These are phyloP conservation scores for Hyles euphorbiae DNA, from an alignment of 1,140 invertebrate species.

Conservation along the genomic window DNA sequence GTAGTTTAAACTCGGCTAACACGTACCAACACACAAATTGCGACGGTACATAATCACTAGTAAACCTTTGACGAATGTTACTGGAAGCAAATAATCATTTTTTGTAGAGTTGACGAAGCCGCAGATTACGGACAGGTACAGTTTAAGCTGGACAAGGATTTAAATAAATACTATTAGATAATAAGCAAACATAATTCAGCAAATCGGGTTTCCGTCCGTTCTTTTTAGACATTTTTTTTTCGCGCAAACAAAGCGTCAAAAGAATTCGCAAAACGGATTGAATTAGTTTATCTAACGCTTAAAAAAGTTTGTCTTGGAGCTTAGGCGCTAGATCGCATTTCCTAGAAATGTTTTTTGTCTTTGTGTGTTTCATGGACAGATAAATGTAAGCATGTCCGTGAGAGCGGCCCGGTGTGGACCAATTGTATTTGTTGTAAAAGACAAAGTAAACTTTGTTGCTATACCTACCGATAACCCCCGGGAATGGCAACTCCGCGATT, in stretches of 20 bases:
- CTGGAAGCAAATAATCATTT: conserved; percentile 59
- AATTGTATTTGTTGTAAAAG: conserved; percentile 20
- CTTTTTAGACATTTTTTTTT: conserved; percentile 41
- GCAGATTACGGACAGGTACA: conserved; percentile 58
- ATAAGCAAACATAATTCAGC: conserved; percentile 57
- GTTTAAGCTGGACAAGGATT: conserved; percentile 61
- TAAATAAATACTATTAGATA: conserved; percentile 67
- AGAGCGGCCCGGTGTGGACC: neutral
- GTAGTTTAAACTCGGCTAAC: conserved; percentile 11
- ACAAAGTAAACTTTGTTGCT: conserved; percentile 27
- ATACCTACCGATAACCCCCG: neutral
- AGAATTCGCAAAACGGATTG: conserved; percentile 57
- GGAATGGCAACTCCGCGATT: conserved; percentile 28
- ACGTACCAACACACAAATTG: conserved; percentile 19
- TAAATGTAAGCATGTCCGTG: no score
- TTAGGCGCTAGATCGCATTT: conserved; percentile 22
- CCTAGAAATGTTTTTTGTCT: conserved; percentile 14
- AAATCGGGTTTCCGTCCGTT: conserved; percentile 27
- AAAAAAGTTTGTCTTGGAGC: conserved; percentile 51
- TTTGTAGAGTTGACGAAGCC: conserved; percentile 21
- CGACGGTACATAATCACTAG: conserved; percentile 6
- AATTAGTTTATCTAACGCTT: conserved; percentile 47
- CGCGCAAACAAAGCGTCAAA: conserved; percentile 44
- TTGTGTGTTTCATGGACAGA: neutral
- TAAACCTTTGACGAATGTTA: conserved; percentile 30